phyloP scores from a whole-genome alignment of 2,113 vertebrate genomes.

The Tragelaphus scriptus region DNA sequence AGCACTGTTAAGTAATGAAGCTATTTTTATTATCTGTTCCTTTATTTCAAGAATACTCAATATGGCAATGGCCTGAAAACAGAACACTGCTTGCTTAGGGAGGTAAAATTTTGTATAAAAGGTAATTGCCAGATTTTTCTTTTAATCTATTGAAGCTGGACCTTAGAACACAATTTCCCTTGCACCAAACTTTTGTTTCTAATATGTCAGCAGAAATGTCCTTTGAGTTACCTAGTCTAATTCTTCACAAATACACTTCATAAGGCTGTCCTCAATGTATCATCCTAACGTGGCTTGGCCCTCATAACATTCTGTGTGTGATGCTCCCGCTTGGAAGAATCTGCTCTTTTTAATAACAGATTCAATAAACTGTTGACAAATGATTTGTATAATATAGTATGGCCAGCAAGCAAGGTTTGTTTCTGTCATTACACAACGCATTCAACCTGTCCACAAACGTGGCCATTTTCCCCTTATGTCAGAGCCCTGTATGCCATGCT shows the following conservation, averaged over 20 bases:
- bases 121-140: not conserved
- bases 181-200: constrained; percentile 35
- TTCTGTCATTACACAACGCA: constrained; percentile 72
- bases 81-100: not conserved
- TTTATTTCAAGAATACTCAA: constrained; percentile 29
- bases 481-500: constrained; percentile 66
- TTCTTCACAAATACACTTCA: constrained; percentile 41
- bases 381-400: constrained; percentile 74
- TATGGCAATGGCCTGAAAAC: not conserved
- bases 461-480: constrained; percentile 56
- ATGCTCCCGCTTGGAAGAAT: constrained; percentile 51
- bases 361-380: constrained; percentile 79
- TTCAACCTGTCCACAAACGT: constrained; percentile 77
- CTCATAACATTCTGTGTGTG: constrained; percentile 58
- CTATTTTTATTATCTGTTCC: constrained; percentile 38
- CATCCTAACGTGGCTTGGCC: constrained; percentile 54
- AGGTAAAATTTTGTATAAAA: not conserved
- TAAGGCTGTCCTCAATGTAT: constrained; percentile 48
- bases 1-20: constrained; percentile 16
- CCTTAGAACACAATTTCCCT: not conserved
- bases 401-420: constrained; percentile 77
- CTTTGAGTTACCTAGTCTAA: constrained; percentile 33
- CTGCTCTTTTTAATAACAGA: constrained; percentile 73
- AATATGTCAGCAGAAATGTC: constrained; percentile 40
- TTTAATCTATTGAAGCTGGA: not conserved